Base-by-base conservation (phyloP, 2,113 vertebrate genomes). In the Ptilorrhoa leucosticta region DNA sequence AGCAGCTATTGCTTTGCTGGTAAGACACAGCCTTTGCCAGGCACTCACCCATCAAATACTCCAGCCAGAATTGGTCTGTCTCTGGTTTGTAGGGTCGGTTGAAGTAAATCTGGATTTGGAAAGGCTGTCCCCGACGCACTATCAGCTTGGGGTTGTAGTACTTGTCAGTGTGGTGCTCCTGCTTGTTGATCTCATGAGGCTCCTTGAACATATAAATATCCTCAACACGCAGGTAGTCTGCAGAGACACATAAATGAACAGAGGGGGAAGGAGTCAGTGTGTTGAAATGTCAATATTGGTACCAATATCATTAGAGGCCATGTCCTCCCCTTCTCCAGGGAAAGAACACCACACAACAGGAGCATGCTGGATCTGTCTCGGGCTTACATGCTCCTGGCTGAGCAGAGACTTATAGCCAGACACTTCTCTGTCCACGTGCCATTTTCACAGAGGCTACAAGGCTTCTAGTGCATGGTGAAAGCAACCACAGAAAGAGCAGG, bases 31-130 rank as follows among this genome's bases (percentile, higher is more conserved):
- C 28, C 63, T 84, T 40, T 79, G 24, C 19, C 13, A 39, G 48
- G 13, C 72, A 93, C 99, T 98, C 94, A 99, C 99, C 99, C 22
- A 99, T 99, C 86, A 98, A 94, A 90, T 98, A 99, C 93, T 99
- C 99, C 83, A 99, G 40, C 71, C 99, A 98, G n/a, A 99, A 98
- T 15, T 97, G 90, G 97, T 99, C 99, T 1, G 86, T 90, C 10
- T 51, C 83, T 19, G 99, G 98, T 7, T 97, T 89, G 70, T 99
- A 99, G 9, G 98, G 96, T 3, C 99, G 99, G 83, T 95, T 97
- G 96, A 99, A 99, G 65, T 97, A 97, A 61, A 99, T 93, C 88
- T 98, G 98, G 53, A 99, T 75, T 71, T 98, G 97, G 97, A 99
- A 99, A 95, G 98, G 16, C 81, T 99, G 99, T 5, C 98, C 99